phyloP scores from a whole-genome alignment of 2,797 vertebrate species.

The Mallotus villosus region DNA sequence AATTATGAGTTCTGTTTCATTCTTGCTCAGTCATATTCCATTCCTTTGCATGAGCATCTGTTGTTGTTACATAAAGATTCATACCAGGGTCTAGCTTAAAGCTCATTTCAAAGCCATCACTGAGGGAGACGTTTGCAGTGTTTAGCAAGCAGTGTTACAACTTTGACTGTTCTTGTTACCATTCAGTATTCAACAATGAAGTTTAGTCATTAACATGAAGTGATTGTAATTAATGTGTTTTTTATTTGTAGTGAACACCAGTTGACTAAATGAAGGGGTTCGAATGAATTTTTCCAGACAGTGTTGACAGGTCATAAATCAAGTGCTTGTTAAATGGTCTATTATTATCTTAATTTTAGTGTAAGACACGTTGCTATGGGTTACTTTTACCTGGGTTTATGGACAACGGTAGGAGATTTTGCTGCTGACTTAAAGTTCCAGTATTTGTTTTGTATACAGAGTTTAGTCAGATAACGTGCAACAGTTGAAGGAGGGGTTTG shows the following conservation, averaged over 20 bases:
- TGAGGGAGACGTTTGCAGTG: slow-evolving; percentile 64
- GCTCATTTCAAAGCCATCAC: slow-evolving; percentile 44
- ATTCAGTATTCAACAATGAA: slow-evolving; percentile 7
- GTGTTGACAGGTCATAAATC: slow-evolving; percentile 6
- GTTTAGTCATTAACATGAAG: slow-evolving; percentile 14
- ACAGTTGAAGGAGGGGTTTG: slow-evolving; percentile 35
- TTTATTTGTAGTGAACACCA: slow-evolving; percentile 11
- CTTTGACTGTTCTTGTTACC: background rate
- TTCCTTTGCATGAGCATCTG: slow-evolving; percentile 67
- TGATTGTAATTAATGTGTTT: slow-evolving; percentile 9
- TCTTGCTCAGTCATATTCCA: slow-evolving; percentile 63
- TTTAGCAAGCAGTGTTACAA: slow-evolving; percentile 31
- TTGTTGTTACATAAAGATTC: slow-evolving; percentile 40
- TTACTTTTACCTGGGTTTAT: slow-evolving; percentile 43
- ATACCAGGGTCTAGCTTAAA: slow-evolving; percentile 7
- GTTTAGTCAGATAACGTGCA: slow-evolving; percentile 45
- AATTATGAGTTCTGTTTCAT: slow-evolving; percentile 35
- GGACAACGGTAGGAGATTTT: slow-evolving; percentile 53
- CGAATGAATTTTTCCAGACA: slow-evolving; percentile 21
- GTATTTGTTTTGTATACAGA: slow-evolving; percentile 49
- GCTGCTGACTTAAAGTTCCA: slow-evolving; percentile 69
- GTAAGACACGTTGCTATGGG: slow-evolving; percentile 45
- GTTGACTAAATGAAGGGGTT: slow-evolving; percentile 39
- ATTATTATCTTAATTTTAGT: slow-evolving; percentile 44
- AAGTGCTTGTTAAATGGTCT: slow-evolving; percentile 25